A percentile compares a stretch with the other conserved stretches of the same genome.
phyloP scores from a whole-genome alignment of 2,113 vertebrate species.

The Hemiscyllium ocellatum region DNA sequence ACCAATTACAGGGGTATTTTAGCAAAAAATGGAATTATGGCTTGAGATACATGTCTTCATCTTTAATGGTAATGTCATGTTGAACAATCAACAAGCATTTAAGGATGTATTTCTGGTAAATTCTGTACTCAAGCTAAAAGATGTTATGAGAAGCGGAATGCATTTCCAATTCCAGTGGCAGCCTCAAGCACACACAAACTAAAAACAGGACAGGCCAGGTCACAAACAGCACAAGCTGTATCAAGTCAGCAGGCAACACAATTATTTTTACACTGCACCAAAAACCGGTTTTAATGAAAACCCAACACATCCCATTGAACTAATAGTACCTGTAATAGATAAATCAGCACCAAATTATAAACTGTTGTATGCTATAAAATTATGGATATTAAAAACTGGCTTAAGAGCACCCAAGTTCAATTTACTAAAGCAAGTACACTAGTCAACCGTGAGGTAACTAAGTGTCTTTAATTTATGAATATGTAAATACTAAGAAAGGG shows the following conservation, averaged over 20 bases:
- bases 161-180: not conserved
- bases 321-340: not conserved
- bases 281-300: not conserved
- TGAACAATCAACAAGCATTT: not conserved
- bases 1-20: not conserved
- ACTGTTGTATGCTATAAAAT: not conserved
- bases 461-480: not conserved
- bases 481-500: not conserved
- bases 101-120: not conserved
- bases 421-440: not conserved
- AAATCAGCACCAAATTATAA: not conserved
- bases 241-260: not conserved
- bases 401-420: not conserved
- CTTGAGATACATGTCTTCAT: not conserved
- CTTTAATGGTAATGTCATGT: not conserved
- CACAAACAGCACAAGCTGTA: not conserved
- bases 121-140: not conserved
- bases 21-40: not conserved
- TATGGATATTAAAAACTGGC: not conserved
- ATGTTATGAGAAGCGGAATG: not conserved
- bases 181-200: not conserved
- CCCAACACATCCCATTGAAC: not conserved
- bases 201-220: not conserved
- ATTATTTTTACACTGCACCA: not conserved
- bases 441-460: not conserved